These are phyloP conservation scores for Hydrozoanthus tunicans DNA, from an alignment of 64 coral and sea anemone species.

Conservation along the genomic window DNA sequence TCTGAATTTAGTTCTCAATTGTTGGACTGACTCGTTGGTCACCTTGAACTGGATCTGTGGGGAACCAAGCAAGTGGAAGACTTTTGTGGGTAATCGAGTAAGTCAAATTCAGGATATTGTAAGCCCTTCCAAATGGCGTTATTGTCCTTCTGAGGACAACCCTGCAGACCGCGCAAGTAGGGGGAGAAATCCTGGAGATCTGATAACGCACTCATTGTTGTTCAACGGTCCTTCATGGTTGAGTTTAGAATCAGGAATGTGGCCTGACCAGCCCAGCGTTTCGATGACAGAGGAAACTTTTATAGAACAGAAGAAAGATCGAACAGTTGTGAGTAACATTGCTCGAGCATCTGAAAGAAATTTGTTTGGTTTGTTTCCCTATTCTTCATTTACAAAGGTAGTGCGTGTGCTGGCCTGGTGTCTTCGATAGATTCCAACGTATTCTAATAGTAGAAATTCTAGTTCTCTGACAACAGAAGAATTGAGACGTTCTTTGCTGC, in stretches of 20 bases:
- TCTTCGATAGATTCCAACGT: background rate
- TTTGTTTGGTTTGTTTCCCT: background rate
- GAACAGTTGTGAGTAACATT: background rate
- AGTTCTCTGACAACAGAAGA: background rate
- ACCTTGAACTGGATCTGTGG: no score
- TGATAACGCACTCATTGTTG: background rate
- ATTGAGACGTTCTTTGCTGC: conserved; percentile 27
- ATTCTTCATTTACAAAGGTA: background rate
- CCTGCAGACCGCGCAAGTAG: conserved; percentile 30
- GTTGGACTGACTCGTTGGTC: no score
- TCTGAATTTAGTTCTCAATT: no score
- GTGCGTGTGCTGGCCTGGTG: background rate
- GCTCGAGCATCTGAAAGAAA: background rate
- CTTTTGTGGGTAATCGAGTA: no score
- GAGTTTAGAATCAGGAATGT: background rate
- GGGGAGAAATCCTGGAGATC: background rate
- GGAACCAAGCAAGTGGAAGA: no score
- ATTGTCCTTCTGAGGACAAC: background rate
- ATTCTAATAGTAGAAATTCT: background rate
- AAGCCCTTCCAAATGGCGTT: background rate
- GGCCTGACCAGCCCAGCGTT: background rate
- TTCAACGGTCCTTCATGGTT: conserved; percentile 32
- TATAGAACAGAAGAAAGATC: background rate
- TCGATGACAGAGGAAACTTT: conserved; percentile 10
- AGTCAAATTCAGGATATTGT: no score